Evolutionary conservation across 1,140 invertebrate genomes (phyloP), one percentile per base, ranked within the genome.

Genomic region (Diachasma alloeum): DNA sequence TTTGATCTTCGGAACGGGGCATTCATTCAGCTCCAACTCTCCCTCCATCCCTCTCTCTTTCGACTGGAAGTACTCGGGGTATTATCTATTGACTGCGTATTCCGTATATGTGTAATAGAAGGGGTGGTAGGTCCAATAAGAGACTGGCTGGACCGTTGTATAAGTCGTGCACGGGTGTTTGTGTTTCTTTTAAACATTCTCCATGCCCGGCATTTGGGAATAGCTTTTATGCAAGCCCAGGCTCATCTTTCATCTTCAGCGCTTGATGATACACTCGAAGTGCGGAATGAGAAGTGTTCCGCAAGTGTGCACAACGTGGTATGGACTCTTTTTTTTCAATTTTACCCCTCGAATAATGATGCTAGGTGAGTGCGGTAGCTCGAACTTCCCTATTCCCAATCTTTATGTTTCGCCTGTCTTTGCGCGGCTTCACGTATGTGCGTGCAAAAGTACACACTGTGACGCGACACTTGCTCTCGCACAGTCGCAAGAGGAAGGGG

Each of bases 1-100:
- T 90, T 90, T 90, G 88, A 90, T 90, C 88, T 89, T 89, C 84
- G 88, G 85, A 6, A 68, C 36, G n/a, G 74, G 83, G 81, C 85
- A 89, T 89, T 89, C 87, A 88, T 84, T 84, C 81, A 86, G 85
- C 82, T 85, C 82, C 82, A 83, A 83, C 83, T 78, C 22, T 24
- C 46, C 73, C 72, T 75, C 72, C n/a, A n/a, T n/a, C 42, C 53
- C 56, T 78, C 53, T 42, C n/a, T 44, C 48, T 19, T 44, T 69
- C 24, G 46, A 36, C 44, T 48, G 36, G 59, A 44, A 69, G 80
- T 79, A 80, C 80, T 66, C 53, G 75, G 44, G 79, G 75, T 81
- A 85, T 85, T 85, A 86, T 85, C 85, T 86, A 85, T 86, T 86
- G 83, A 83, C 84, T 83, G 79, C 79, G 78, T 80, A 84, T 85